Conservation (phyloP, 2,888 invertebrate genomes). For the Phoronis australis region DNA sequence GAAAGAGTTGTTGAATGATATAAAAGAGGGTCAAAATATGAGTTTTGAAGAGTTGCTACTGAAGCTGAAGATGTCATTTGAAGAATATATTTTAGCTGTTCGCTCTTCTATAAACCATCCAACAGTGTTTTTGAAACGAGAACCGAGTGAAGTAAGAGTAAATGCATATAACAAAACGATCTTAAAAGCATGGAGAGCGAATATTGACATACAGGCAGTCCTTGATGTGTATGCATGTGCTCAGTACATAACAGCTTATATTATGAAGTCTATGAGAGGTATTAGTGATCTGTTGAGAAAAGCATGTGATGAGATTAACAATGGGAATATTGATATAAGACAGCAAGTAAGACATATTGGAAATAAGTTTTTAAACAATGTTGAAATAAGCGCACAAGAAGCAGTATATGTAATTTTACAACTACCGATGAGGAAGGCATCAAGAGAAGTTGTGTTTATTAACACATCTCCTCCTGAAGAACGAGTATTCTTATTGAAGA, state of each 20-base stretch:
- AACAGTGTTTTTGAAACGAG: conserved; percentile 10
- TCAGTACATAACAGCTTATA: conserved; percentile 18
- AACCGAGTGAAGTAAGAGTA: conserved; percentile 6
- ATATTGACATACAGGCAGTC: conserved; percentile 15
- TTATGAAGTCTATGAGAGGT: conserved; percentile 19
- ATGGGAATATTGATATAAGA: conserved; percentile 13
- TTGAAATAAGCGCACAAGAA: conserved; percentile 31
- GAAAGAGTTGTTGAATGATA: not conserved
- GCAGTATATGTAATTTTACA: conserved; percentile 22
- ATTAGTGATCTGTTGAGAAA: conserved; percentile 19
- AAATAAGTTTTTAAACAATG: conserved; percentile 24
- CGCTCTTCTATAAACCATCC: conserved; percentile 3
- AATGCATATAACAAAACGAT: conserved; percentile 10
- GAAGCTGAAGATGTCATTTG: conserved; percentile 2
- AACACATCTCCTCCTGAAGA: conserved; percentile 24
- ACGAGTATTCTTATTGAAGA: conserved; percentile 27
- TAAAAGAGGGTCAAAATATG: not conserved
- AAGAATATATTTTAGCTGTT: conserved; percentile 8
- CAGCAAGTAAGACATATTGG: conserved; percentile 18
- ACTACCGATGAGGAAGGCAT: conserved; percentile 19
- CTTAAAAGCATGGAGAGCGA: conserved; percentile 13
- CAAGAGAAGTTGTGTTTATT: conserved; percentile 18
- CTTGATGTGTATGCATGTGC: conserved; percentile 21
- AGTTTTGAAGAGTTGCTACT: conserved; percentile 8
- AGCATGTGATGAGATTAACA: conserved; percentile 15